phyloP scores from a whole-genome alignment of 2,888 invertebrate genomes.

The Spilosoma lubricipeda region DNA sequence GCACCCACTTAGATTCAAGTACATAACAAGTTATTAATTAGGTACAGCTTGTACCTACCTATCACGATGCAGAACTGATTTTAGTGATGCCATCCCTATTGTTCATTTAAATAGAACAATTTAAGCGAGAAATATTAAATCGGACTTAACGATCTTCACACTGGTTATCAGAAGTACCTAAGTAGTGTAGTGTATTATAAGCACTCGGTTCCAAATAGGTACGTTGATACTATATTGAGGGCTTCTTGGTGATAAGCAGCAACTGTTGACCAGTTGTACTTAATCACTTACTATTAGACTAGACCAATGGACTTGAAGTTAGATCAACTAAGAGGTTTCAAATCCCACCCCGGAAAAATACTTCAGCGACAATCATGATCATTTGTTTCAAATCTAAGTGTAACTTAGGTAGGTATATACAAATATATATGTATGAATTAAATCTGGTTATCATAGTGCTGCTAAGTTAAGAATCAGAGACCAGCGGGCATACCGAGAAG shows the following conservation, averaged over 20 bases:
- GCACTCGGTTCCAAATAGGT: not conserved
- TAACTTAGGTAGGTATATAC: no score
- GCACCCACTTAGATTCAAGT: conserved; percentile 16
- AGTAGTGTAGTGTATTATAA: not conserved
- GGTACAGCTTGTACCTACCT: conserved; percentile 25
- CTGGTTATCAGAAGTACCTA: not conserved
- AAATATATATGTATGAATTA: no score
- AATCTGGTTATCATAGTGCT: no score
- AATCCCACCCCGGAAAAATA: no score
- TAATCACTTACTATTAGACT: not conserved
- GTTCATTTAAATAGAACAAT: not conserved
- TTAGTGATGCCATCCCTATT: conserved; percentile 25
- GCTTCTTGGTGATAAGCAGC: not conserved
- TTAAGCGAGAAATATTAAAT: not conserved
- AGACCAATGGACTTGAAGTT: no score
- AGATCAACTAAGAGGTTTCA: no score
- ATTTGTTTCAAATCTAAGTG: no score
- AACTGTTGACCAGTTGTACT: not conserved
- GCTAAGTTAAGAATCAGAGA: no score
- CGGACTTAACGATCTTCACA: not conserved
- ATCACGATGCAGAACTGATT: conserved; percentile 30
- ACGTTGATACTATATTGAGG: not conserved
- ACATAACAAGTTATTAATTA: conserved; percentile 19
- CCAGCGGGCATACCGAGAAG: no score
- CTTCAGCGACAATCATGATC: no score